phyloP scores from a whole-genome alignment of 2,797 vertebrate genomes.

The Cheirogaleus major region DNA sequence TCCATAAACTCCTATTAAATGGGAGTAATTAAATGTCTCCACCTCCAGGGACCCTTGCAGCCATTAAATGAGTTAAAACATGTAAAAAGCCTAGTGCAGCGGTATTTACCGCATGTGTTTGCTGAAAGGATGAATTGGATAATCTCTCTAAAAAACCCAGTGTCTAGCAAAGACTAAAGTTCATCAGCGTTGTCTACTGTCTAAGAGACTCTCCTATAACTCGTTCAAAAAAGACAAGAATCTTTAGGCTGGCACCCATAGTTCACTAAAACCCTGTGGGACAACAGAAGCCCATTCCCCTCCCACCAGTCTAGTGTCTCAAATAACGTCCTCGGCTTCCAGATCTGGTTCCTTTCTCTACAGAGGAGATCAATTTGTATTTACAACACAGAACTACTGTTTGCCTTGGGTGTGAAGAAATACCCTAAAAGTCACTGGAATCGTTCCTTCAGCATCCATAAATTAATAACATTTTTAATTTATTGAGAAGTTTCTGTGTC shows the following conservation, averaged over 20 bases:
- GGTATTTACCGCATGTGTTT: background rate
- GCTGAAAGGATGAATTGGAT: background rate
- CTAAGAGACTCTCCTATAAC: background rate
- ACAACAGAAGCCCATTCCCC: rapidly evolving
- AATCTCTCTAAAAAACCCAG: background rate
- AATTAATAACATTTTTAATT: background rate
- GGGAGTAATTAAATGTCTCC: background rate
- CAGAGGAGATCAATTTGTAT: background rate
- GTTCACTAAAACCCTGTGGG: no score
- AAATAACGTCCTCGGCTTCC: background rate
- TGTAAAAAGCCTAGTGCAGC: background rate
- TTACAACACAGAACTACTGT: background rate
- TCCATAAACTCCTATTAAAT: background rate
- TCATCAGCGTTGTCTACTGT: rapidly evolving
- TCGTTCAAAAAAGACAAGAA: background rate
- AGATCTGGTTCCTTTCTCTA: background rate
- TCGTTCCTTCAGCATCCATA: background rate
- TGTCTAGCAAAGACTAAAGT: background rate
- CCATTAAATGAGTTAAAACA: background rate
- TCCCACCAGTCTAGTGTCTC: background rate
- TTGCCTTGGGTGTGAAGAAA: background rate
- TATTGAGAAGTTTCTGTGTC: background rate
- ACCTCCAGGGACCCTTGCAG: background rate
- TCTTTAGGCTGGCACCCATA: background rate
- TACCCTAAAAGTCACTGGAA: background rate